Base-by-base conservation (phyloP, 2,797 vertebrate genomes). In the Gallirallus australis region DNA sequence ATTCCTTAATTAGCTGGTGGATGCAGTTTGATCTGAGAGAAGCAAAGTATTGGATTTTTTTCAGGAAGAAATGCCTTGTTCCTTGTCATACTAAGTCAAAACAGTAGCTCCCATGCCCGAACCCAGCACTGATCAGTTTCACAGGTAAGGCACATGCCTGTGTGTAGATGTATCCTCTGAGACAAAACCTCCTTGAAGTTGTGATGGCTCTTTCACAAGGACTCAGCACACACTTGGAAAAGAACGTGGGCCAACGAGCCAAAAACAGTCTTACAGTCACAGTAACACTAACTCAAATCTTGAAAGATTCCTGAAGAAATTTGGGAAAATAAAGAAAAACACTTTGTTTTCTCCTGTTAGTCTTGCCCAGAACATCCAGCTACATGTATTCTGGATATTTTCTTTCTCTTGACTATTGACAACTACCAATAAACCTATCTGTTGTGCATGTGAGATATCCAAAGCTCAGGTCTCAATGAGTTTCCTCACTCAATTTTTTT, bases 1-100 rank as follows among this genome's bases (percentile, higher is more conserved):
- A 90, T 52, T 63, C 59, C 63, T 90, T 95, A 96, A 96, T 90
- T 87, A 93, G 54, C 87, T 91, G 76, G 52, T 86, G 68, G 79
- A 93, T 5, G 23, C 69, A 82, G 54, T 90, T 66, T 79, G 65
- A 95, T 83, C 68, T 48, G 63, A 91, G 77, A 95, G 59, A 63
- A 54, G 82, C n/a, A 30, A 93, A 94, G 66, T 30, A 66, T 59
- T 91, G 87, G n/a, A 76, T 88, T 65, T 52, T 92, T 88, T 90
- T 84, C 89, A 86, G 87, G 85, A 89, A 31, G 40, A 47, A 91
- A 79, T 56, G 61, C 52, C 35, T 80, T 90, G 35, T 54, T 80
- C 66, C 61, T 86, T 86, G 48, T 72, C 82, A 59, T 9, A 81
- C 13, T 15, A 18, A 52, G 31, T 84, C 66, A 82, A 69, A 56